Percentiles rank a stretch among this genome's conserved stretches.
Evolutionary conservation across 2,888 invertebrate species (phyloP).

Genomic region (Torymus tubicola): DNA sequence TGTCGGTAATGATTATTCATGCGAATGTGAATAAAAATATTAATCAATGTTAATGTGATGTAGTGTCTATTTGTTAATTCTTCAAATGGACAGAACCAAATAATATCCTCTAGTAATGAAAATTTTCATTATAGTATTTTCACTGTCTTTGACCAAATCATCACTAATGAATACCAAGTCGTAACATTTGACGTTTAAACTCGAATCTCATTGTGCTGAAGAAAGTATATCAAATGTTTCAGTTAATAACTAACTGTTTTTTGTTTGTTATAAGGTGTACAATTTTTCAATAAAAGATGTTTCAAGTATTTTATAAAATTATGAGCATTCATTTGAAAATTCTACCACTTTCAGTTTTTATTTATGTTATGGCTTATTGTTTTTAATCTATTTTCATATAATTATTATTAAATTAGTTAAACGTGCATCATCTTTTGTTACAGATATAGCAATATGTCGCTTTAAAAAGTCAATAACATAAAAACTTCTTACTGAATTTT

Average conservation of each 20-base stretch:
- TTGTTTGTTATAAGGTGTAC: constrained; percentile 21
- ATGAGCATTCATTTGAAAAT: background rate
- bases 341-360: background rate
- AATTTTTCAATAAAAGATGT: constrained; percentile 35
- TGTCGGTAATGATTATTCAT: background rate
- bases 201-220: constrained; percentile 18
- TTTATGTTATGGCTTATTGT: too few species aligned
- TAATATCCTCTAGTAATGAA: background rate
- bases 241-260: constrained; percentile 7
- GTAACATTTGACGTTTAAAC: background rate
- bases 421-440: too few species aligned
- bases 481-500: too few species aligned
- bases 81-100: constrained; percentile 7
- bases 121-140: constrained; percentile 16
- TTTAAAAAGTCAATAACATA: too few species aligned
- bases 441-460: too few species aligned
- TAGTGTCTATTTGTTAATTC: constrained; percentile 21
- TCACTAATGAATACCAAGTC: background rate
- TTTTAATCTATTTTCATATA: too few species aligned
- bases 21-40: constrained; percentile 1
- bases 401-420: too few species aligned
- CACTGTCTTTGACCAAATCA: constrained; percentile 30
- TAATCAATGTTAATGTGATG: constrained; percentile 22
- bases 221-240: constrained; percentile 7
- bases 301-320: constrained; percentile 17